Evolutionary conservation across 2,113 vertebrate species (phyloP).

Genomic region (Hystrix cristata): DNA sequence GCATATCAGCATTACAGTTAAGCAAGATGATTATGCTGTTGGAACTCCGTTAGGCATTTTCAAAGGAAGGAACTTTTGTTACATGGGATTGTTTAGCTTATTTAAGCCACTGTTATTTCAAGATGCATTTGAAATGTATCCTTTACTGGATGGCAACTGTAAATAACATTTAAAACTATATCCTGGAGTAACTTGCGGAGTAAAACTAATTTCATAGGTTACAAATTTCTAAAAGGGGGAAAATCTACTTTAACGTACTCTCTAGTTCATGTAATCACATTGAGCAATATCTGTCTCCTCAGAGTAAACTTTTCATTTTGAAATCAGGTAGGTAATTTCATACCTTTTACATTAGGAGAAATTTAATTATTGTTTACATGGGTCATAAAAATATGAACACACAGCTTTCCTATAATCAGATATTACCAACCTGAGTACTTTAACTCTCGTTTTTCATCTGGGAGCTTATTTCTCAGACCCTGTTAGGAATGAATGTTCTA

Average conservation of each 20-base stretch:
- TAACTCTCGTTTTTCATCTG: background rate
- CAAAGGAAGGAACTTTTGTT: slow-evolving; percentile 69
- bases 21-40: slow-evolving; percentile 62
- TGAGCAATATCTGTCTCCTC: background rate
- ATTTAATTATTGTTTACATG: slow-evolving; percentile 46
- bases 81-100: slow-evolving; percentile 9
- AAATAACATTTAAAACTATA: slow-evolving; percentile 46
- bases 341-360: slow-evolving; percentile 22
- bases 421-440: background rate
- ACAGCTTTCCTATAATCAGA: background rate
- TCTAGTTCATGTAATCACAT: background rate
- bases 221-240: background rate
- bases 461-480: background rate
- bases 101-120: background rate
- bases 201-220: slow-evolving; percentile 46
- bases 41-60: slow-evolving; percentile 31
- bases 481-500: background rate
- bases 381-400: slow-evolving; percentile 16
- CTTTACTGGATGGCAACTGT: slow-evolving; percentile 54
- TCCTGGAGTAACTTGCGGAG: slow-evolving; percentile 11
- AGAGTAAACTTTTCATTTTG: background rate
- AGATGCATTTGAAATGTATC: slow-evolving; percentile 73
- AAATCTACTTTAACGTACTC: background rate
- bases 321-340: slow-evolving; percentile 38
- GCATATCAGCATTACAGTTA: slow-evolving; percentile 66